Base-by-base conservation (phyloP, 92 coral and sea anemone genomes). In the Parazoanthus atlanticus region DNA sequence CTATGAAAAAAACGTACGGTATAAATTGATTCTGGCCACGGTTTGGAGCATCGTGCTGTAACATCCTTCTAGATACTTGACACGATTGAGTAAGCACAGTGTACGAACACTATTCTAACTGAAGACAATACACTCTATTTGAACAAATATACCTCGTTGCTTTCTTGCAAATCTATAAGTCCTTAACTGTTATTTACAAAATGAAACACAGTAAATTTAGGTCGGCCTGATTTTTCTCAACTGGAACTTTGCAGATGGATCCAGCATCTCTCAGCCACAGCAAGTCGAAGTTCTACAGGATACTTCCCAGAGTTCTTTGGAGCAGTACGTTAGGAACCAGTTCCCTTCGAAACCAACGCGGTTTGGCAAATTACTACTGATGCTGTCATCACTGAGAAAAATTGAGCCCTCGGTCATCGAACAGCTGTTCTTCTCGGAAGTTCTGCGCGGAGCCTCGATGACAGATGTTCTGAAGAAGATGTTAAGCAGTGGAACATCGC, bases 381-480 rank as follows among this genome's bases (percentile, higher is more conserved):
- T 95, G 98, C 76, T 95, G 78, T 95, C 98, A 36, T 93, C 96
- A 26, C 77, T 95, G 58, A 88, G 94, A 80, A 95, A 95, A 81
- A 89, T 95, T 79, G 98, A 95, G 92, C 95, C 98, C 86, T 40
- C 96, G 33, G 93, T 93, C 28, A 93, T 93, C 32, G 98, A 95
- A 56, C 98, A 95, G 94, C 95, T 95, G 94, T 95, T 95, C 90
- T 95, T 95, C 88, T 83, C 94, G 19, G 96, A 93, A 15, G 98
- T 95, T 61, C 78, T 95, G 89, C 96, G 96, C 84, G 98, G 98
- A 17, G 98, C 98, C 67, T 95, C 98, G 11, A 95, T 95, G 96
- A 93, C 91, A 78, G 98, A 95, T 21, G 98, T 95, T 78, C 69
- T 95, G 75, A 93, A 89, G 86, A 95, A 95, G 86, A 95, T 95